A percentile compares a stretch with the other conserved stretches of the same genome.
Conservation (phyloP, 1,140 invertebrate genomes). For the Papilio machaon region DNA sequence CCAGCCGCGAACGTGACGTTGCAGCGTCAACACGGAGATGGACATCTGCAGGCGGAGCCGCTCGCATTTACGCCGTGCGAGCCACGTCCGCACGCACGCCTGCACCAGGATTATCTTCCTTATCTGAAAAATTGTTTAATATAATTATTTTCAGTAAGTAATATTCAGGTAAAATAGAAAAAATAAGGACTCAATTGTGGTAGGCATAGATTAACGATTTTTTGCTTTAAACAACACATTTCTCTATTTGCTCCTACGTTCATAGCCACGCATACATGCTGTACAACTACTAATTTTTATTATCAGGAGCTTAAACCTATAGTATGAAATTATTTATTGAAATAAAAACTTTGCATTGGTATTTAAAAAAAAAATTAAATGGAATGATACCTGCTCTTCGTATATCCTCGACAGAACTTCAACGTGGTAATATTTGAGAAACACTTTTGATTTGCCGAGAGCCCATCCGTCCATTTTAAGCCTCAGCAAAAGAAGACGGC, state of each 20-base stretch:
- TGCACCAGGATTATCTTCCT: constrained; percentile 88
- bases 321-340: background rate
- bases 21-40: constrained; percentile 85
- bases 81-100: constrained; percentile 87
- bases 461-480: constrained; percentile 92
- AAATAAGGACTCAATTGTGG: no score
- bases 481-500: constrained; percentile 86
- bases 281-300: no score
- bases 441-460: constrained; percentile 93
- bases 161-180: background rate
- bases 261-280: no score
- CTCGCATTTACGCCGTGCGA: constrained; percentile 84
- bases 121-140: constrained; percentile 76
- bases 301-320: no score
- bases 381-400: constrained; percentile 84
- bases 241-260: no score
- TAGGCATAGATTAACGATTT: no score
- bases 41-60: constrained; percentile 84
- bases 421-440: constrained; percentile 93
- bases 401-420: constrained; percentile 91
- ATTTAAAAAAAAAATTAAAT: constrained; percentile 23
- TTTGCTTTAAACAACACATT: no score
- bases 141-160: background rate
- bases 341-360: background rate
- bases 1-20: constrained; percentile 87